Percentiles rank a stretch among this genome's conserved stretches.
Conservation (phyloP, 2,888 invertebrate genomes). For the Bhutanitis thaidina region DNA sequence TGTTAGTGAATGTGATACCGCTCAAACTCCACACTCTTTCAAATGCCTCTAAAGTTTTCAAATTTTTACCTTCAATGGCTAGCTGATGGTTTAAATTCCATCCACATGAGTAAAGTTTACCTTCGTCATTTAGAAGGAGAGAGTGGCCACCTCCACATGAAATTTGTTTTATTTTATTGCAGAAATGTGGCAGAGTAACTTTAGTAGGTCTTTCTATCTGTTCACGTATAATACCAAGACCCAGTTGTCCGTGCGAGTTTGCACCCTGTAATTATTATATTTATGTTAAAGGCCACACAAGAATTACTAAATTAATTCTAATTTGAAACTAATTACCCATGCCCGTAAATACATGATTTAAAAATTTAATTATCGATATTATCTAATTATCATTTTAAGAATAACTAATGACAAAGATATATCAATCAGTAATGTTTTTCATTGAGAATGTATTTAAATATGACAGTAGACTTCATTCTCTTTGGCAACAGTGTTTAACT, state of each 20-base stretch:
- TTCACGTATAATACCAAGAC: conserved; percentile 83
- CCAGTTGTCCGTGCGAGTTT: conserved; percentile 91
- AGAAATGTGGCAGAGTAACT: conserved; percentile 55
- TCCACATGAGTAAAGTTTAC: conserved; percentile 87
- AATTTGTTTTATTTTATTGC: conserved; percentile 80
- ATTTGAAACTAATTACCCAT: conserved; percentile 46
- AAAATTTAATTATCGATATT: no score
- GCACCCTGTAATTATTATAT: conserved; percentile 83
- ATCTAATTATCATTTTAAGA: no score
- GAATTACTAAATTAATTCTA: neutral
- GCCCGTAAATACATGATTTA: conserved; percentile 50
- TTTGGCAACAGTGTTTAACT: no score
- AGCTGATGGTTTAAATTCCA: conserved; percentile 88
- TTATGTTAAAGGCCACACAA: neutral
- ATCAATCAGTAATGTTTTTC: no score
- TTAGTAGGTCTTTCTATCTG: conserved; percentile 81
- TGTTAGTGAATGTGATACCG: conserved; percentile 77
- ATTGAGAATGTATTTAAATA: no score
- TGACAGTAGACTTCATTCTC: no score
- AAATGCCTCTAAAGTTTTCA: conserved; percentile 53
- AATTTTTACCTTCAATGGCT: conserved; percentile 74
- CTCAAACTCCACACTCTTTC: conserved; percentile 81
- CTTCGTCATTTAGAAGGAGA: conserved; percentile 82
- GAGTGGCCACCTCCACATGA: conserved; percentile 90
- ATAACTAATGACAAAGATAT: no score